A percentile compares a stretch with the other conserved stretches of the same genome.
Evolutionary conservation across 2,113 vertebrate species (phyloP).

Genomic region (Mobula birostris): DNA sequence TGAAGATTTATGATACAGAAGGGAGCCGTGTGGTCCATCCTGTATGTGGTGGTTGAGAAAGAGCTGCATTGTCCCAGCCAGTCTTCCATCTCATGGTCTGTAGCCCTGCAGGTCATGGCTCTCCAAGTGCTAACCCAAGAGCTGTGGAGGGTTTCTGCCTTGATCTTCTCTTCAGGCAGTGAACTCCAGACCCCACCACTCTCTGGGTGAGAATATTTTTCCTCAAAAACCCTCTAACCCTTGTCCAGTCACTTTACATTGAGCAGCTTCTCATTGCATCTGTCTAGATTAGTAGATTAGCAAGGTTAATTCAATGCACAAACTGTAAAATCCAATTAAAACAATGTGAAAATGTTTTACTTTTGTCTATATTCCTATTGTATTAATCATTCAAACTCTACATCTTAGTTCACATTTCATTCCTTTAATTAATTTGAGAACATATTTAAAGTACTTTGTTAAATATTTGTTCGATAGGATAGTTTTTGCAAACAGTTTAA

Average conservation of each 20-base stretch:
- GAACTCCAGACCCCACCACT: no score
- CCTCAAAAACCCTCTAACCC: no score
- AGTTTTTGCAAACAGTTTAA: not conserved
- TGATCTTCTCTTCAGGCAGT: no score
- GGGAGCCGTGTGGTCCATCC: no score
- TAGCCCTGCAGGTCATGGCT: not conserved
- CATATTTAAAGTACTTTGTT: not conserved
- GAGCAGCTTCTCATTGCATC: not conserved
- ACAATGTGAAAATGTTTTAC: not conserved
- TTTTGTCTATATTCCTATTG: not conserved
- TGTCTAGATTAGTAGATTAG: not conserved
- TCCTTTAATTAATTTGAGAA: not conserved
- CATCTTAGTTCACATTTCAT: not conserved
- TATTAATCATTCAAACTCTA: not conserved
- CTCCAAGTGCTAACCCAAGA: no score
- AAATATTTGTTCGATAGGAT: constrained; percentile 3
- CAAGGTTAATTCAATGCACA: not conserved
- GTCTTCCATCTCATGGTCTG: no score
- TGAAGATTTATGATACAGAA: not conserved
- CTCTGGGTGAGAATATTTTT: no score
- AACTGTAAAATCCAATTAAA: not conserved
- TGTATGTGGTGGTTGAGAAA: no score
- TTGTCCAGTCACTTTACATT: no score
- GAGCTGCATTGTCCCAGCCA: no score
- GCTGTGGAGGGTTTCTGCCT: no score